Conservation (phyloP, 2,888 invertebrate species). For the Macaria liturata region DNA sequence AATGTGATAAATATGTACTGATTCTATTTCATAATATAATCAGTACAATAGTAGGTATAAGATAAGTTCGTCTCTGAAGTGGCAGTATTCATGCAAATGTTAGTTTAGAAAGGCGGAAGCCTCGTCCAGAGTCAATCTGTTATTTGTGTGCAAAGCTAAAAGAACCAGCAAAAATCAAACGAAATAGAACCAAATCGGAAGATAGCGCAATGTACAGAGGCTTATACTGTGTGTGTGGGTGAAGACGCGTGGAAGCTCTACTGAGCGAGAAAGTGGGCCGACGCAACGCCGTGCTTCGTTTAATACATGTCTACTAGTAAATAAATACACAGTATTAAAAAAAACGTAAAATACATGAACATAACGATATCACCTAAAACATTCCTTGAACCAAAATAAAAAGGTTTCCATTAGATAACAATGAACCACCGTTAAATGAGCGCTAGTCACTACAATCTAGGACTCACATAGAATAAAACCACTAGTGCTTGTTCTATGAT, state of each 20-base stretch:
- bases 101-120: constrained; percentile 3
- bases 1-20: no score
- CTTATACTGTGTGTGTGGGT: constrained; percentile 46
- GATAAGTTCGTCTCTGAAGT: constrained; percentile 16
- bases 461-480: constrained; percentile 66
- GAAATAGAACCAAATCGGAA: constrained; percentile 24
- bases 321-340: constrained; percentile 41
- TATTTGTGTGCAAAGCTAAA: constrained; percentile 19
- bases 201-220: constrained; percentile 36
- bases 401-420: constrained; percentile 26
- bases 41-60: no score
- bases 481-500: constrained; percentile 68
- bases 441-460: constrained; percentile 57
- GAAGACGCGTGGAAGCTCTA: constrained; percentile 42
- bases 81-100: constrained; percentile 35
- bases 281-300: constrained; percentile 45
- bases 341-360: constrained; percentile 34
- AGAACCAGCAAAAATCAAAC: constrained; percentile 21
- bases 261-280: constrained; percentile 42
- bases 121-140: constrained; percentile 8
- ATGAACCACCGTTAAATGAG: constrained; percentile 42
- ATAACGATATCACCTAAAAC: constrained; percentile 68
- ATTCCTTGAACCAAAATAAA: constrained; percentile 63
- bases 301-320: constrained; percentile 36
- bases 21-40: no score